A percentile compares a stretch with the other conserved stretches of the same genome.
Conservation (phyloP, 2,888 invertebrate species). For the Torymus tubicola region DNA sequence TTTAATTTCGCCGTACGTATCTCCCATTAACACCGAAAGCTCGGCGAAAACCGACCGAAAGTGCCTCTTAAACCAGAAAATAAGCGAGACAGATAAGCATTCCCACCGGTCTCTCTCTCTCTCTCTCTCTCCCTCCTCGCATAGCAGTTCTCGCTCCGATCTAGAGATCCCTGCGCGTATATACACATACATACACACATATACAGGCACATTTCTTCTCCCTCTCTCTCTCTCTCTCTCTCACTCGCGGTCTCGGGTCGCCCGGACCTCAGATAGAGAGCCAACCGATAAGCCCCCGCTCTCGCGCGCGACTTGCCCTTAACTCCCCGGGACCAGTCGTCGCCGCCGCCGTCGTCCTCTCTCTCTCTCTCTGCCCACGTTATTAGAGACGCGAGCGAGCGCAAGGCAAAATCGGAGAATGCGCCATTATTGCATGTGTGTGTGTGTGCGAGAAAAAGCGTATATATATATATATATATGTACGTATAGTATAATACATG, state of each 20-base stretch:
- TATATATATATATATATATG: background rate
- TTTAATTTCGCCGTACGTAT: conserved; percentile 20
- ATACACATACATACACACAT: too few relatives aligned
- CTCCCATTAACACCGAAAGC: conserved; percentile 31
- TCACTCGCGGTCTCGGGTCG: background rate
- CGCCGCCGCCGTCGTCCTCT: background rate
- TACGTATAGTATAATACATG: conserved; percentile 64
- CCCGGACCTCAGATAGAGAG: conserved; percentile 12
- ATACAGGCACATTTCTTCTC: too few relatives aligned
- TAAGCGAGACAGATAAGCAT: conserved; percentile 46
- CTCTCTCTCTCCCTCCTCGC: conserved; percentile 56
- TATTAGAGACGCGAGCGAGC: conserved; percentile 65
- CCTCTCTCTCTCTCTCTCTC: conserved; percentile 17
- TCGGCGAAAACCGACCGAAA: background rate
- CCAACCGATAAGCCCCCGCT: conserved; percentile 20
- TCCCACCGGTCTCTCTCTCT: background rate
- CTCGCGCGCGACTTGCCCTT: conserved; percentile 41
- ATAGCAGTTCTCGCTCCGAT: conserved; percentile 48
- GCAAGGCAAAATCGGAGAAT: conserved; percentile 67
- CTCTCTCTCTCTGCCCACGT: conserved; percentile 61
- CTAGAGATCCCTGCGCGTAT: conserved; percentile 58
- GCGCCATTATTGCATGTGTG: conserved; percentile 65
- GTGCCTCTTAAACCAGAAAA: conserved; percentile 6
- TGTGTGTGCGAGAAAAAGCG: background rate
- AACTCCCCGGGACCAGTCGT: background rate